Evolutionary conservation across 2,888 invertebrate genomes (phyloP).

Genomic region (Operophtera brumata): DNA sequence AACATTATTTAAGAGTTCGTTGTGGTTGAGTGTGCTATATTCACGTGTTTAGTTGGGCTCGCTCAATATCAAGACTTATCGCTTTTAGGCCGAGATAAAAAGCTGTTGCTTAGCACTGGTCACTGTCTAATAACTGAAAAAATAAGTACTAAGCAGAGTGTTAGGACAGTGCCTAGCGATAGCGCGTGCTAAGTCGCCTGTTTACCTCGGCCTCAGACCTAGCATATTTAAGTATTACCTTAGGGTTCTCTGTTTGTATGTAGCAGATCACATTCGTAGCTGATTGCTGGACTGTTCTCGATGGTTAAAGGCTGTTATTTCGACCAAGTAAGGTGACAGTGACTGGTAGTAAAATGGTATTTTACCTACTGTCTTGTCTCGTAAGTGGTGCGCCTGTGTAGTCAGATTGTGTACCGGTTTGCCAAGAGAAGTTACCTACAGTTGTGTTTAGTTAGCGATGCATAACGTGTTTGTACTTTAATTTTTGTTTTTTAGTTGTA

Average conservation of each 20-base stretch:
- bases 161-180: not conserved
- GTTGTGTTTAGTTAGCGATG: constrained; percentile 79
- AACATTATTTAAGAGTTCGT: constrained; percentile 45
- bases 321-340: constrained; percentile 66
- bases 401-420: constrained; percentile 76
- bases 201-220: constrained; percentile 44
- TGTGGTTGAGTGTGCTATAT: constrained; percentile 69
- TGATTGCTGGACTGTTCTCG: constrained; percentile 70
- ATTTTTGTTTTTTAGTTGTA: constrained; percentile 81
- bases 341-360: constrained; percentile 52
- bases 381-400: constrained; percentile 76
- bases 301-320: constrained; percentile 70
- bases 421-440: constrained; percentile 81
- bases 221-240: constrained; percentile 72
- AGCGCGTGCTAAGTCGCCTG: constrained; percentile 12
- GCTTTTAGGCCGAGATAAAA: constrained; percentile 50
- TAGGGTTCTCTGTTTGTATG: constrained; percentile 68
- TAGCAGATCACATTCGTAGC: constrained; percentile 71
- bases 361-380: constrained; percentile 54
- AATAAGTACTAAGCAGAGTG: not conserved
- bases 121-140: not conserved
- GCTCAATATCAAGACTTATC: constrained; percentile 79
- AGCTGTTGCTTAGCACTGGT: constrained; percentile 13
- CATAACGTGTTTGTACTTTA: constrained; percentile 82
- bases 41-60: constrained; percentile 74